Base-by-base conservation (phyloP, 2,113 vertebrate genomes). In the Cichladusa arquata region DNA sequence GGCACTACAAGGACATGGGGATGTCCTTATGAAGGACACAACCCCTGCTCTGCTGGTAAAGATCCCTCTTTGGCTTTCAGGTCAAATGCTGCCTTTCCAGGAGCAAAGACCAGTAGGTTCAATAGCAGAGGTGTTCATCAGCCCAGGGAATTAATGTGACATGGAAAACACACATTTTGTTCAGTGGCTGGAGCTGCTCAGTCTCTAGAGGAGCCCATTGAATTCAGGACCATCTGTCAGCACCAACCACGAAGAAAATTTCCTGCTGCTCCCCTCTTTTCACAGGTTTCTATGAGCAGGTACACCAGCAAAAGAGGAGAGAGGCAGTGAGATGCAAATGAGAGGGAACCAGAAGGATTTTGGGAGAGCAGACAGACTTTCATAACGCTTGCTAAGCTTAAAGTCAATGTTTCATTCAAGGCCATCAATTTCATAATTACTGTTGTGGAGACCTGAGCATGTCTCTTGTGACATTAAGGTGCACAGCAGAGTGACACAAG, bases 371-470 rank as follows among this genome's bases (percentile, higher is more conserved):
- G 84, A 95, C 62, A 86, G 86, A 95, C 64, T 69, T 71, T 15
- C 57, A 47, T 38, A 65, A 91, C 1, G 20, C n/a, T 94, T 86
- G 48, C 81, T 92, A 61, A 79, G 73, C 58, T 80, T 72, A 72
- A 93, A 95, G 38, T 4, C 71, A 80, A 14, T 54, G 58, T 88
- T 95, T 90, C 45, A 74, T 95, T 94, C 14, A 70, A 96, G 72
- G 70, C 71, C 60, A 81, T 70, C 96, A 92, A 96, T 96, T 97
- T 71, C 73, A 62, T 51, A 97, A 93, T 90, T 84, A 90, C 23
- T 81, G 24, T 33, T 84, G 83, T 91, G 62, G 85, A 88, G 69
- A 90, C 53, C 54, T 67, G 34, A 66, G 74, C 58, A 95, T 36
- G 53, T 96, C 86, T 90, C 40, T 26, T 36, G 40, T 57, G 81